Evolutionary conservation across 2,797 vertebrate species (phyloP), one percentile per base, ranked within the genome.

Genomic region (Sebastes elongatus): DNA sequence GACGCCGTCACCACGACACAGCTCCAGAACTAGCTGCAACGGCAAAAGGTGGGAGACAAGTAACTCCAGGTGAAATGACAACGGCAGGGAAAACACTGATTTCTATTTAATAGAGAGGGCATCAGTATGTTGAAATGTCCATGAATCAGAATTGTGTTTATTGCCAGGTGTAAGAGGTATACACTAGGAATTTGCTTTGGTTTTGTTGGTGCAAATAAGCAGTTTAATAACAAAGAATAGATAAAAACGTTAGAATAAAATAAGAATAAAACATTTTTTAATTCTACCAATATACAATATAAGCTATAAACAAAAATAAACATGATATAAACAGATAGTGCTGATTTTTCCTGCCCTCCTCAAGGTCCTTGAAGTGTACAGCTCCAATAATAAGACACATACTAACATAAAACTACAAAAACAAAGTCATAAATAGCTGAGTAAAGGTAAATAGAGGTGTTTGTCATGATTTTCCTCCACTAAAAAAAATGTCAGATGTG

Each of bases 1-100:
- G 0, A 83, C 38, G 2, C 75, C 80, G 10, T 94, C 92, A 1
- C 76, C 76, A 2, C 61, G 92, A 83, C 93, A 94, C 59, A 94
- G 74, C 82, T 94, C 93, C 80, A 94, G 79, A 9, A 94, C 85
- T 61, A 94, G 85, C 93, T 94, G 74, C 35, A 59, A 18, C 18
- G 5, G 5, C 20, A 74, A 7, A 59, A 35, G 16, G 20, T 2
- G 7, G 7, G 7, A 62, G 5, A 52, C 9, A 10, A 32, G 56
- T 60, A 53, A 57, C 13, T 27, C n/a, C 28, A 53, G 52, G 20
- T 35, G 8, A 77, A 9, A 42, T 1, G 8, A 70, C n/a, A 16
- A 16, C 16, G 6, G 11, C 16, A 28, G 25, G n/a, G 9, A 16
- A 33, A 55, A n/a, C 0, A 4, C 0, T 23, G 10, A 38, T 10